Evolutionary conservation across 2,888 invertebrate genomes (phyloP).

Genomic region (Octodonta nipae): DNA sequence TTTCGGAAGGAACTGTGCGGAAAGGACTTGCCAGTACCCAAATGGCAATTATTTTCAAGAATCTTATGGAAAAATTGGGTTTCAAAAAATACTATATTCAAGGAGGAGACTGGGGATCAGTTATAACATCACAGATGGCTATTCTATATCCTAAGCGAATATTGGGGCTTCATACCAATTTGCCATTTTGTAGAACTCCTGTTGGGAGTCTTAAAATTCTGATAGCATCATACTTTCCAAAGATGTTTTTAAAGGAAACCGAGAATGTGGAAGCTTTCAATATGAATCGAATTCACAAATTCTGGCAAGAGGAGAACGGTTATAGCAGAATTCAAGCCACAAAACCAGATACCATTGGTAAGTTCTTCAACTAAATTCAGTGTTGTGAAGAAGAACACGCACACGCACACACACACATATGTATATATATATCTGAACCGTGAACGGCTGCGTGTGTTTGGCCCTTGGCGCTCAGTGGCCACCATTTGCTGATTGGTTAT

Average conservation of each 20-base stretch:
- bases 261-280: constrained; percentile 41
- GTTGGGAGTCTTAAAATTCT: neutral
- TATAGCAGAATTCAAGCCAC: constrained; percentile 72
- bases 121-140: constrained; percentile 48
- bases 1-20: constrained; percentile 37
- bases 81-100: constrained; percentile 54
- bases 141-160: constrained; percentile 19
- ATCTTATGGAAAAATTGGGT: constrained; percentile 58
- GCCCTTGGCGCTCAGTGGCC: no score
- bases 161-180: neutral
- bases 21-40: constrained; percentile 47
- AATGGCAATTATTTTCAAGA: constrained; percentile 46
- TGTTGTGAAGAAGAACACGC: no score
- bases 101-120: constrained; percentile 73
- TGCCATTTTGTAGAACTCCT: neutral
- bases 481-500: no score
- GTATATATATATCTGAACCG: no score
- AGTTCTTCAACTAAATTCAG: no score
- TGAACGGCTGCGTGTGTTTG: no score
- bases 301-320: constrained; percentile 41
- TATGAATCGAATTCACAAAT: constrained; percentile 29
- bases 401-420: no score
- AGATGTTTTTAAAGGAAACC: neutral
- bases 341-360: constrained; percentile 80
- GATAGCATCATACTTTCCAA: neutral